phyloP scores from a whole-genome alignment of 2,797 vertebrate species.

The Hydrocynus forskahlii region DNA sequence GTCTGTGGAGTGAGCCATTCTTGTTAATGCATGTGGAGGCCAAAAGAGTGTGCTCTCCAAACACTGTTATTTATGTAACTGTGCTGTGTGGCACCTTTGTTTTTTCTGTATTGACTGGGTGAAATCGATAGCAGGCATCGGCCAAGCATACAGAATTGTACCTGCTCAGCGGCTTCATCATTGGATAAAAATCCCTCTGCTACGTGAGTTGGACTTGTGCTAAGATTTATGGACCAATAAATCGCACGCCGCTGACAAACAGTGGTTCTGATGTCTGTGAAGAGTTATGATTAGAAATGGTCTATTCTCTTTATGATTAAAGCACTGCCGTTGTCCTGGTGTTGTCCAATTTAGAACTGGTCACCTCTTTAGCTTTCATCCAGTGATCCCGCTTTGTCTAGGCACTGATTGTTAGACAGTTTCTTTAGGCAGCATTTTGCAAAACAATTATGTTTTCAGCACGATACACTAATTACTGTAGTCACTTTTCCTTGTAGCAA shows the following conservation, averaged over 20 bases:
- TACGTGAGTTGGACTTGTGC: slow-evolving; percentile 19
- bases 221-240: slow-evolving; percentile 31
- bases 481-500: slow-evolving; percentile 38
- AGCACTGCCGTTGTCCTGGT: neutral
- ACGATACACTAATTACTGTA: slow-evolving; percentile 37
- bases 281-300: neutral
- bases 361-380: neutral
- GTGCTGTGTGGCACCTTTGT: slow-evolving; percentile 26
- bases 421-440: slow-evolving; percentile 18
- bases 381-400: neutral
- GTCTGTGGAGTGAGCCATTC: slow-evolving; percentile 3
- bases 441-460: slow-evolving; percentile 33
- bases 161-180: slow-evolving; percentile 31
- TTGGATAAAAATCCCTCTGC: slow-evolving; percentile 34
- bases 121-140: slow-evolving; percentile 46
- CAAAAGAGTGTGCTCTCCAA: slow-evolving; percentile 27
- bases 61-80: slow-evolving; percentile 42
- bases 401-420: neutral
- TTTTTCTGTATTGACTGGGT: slow-evolving; percentile 47
- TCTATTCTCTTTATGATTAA: neutral
- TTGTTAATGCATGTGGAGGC: slow-evolving; percentile 23
- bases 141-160: slow-evolving; percentile 32
- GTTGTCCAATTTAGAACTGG: neutral
- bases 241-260: slow-evolving; percentile 10
- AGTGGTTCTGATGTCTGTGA: neutral